A percentile compares a stretch with the other conserved stretches of the same genome.
Evolutionary conservation across 2,888 invertebrate genomes (phyloP).

Genomic region (Philonicus albiceps): DNA sequence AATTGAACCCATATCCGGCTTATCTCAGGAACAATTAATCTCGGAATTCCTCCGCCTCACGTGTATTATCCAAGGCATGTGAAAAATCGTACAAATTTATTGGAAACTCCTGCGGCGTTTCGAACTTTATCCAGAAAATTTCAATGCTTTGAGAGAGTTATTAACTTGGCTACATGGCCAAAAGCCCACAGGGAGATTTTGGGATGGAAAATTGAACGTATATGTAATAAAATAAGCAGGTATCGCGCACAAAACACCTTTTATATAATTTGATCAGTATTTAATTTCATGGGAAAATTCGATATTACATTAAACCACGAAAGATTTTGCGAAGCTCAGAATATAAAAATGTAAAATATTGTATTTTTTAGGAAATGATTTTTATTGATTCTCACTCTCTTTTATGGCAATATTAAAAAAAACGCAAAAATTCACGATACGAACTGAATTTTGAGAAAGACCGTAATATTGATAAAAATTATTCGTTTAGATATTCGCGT

Average conservation of each 20-base stretch:
- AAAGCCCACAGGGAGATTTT: not conserved
- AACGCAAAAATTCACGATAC: not conserved
- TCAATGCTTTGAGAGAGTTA: constrained; percentile 1
- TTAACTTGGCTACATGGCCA: constrained; percentile 9
- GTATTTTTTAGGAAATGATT: not conserved
- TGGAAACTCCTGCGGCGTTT: not conserved
- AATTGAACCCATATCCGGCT: not conserved
- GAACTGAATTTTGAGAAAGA: not conserved
- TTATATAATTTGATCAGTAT: not conserved
- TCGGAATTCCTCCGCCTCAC: not conserved
- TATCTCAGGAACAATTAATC: constrained; percentile 22
- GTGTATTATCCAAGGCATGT: not conserved
- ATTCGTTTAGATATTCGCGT: not conserved
- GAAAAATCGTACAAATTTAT: constrained; percentile 6
- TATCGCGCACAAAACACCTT: not conserved
- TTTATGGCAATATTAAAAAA: not conserved
- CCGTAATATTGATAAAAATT: not conserved
- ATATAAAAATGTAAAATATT: not conserved
- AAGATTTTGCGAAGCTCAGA: not conserved
- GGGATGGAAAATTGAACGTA: not conserved
- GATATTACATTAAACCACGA: not conserved
- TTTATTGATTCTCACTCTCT: not conserved
- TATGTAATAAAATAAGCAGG: not conserved
- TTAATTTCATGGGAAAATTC: not conserved
- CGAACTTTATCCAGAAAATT: constrained; percentile 18